phyloP scores from a whole-genome alignment of 2,797 vertebrate species.

The Gymnodraco acuticeps region DNA sequence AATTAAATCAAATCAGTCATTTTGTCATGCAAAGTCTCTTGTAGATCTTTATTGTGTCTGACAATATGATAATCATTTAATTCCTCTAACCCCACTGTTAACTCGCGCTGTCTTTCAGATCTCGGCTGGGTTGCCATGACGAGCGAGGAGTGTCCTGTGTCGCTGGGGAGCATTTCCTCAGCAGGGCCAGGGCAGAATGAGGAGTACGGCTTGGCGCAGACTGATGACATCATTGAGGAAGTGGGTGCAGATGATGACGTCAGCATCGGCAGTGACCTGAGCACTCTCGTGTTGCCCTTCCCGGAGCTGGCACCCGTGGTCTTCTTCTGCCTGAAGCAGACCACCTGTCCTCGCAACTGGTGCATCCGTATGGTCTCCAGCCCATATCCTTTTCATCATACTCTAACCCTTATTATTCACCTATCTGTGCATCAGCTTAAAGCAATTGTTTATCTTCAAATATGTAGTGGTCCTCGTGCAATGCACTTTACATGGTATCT shows the following conservation, averaged over 20 bases:
- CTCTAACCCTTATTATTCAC: neutral
- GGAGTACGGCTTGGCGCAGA: conserved; percentile 77
- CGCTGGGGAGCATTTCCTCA: conserved; percentile 79
- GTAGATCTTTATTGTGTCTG: neutral
- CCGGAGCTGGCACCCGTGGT: conserved; percentile 96
- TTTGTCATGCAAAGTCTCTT: neutral
- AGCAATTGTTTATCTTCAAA: neutral
- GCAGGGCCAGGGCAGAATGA: conserved; percentile 80
- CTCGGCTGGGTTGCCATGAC: conserved; percentile 81
- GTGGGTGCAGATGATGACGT: conserved; percentile 77
- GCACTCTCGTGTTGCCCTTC: conserved; percentile 89
- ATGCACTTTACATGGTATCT: neutral
- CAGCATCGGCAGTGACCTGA: conserved; percentile 84
- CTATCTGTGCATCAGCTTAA: neutral
- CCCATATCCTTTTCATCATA: conserved; percentile 93
- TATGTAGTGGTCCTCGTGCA: neutral
- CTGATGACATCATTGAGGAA: conserved; percentile 86
- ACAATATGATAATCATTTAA: neutral
- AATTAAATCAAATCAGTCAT: neutral
- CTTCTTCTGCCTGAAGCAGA: conserved; percentile 99
- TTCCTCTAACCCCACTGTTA: conserved; percentile 18
- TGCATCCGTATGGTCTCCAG: conserved; percentile 99
- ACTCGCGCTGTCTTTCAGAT: conserved; percentile 64
- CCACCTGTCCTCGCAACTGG: conserved; percentile 96
- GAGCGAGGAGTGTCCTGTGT: conserved; percentile 86